These are phyloP conservation scores for Monoplex corrugatus DNA, from an alignment of 2,888 invertebrate genomes.

Conservation along the genomic window DNA sequence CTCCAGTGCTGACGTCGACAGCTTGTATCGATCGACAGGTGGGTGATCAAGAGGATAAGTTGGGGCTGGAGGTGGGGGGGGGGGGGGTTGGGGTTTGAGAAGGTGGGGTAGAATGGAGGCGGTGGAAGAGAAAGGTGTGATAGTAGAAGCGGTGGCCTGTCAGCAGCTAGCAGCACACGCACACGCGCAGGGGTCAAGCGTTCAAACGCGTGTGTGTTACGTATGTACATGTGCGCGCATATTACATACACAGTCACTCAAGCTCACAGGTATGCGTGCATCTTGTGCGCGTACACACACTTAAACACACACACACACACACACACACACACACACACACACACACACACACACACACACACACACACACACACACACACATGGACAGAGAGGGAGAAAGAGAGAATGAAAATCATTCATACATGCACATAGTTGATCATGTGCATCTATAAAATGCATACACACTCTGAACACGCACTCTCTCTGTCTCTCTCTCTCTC, in stretches of 20 bases:
- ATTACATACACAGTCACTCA: too few species aligned
- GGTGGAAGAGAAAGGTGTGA: background rate
- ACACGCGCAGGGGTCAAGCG: too few species aligned
- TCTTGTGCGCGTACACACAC: background rate
- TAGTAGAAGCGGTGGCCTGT: too few species aligned
- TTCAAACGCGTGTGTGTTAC: too few species aligned
- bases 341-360: background rate
- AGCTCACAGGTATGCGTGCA: too few species aligned
- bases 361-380: slow-evolving; percentile 8
- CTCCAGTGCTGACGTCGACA: too few species aligned
- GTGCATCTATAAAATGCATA: too few species aligned
- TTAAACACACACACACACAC: background rate
- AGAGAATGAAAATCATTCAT: too few species aligned
- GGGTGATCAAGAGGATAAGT: background rate
- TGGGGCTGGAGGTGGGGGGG: background rate
- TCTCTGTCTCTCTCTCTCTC: background rate
- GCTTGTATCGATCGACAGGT: too few species aligned
- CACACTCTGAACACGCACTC: background rate
- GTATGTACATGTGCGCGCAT: too few species aligned
- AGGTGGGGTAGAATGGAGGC: background rate
- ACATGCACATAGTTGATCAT: too few species aligned
- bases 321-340: background rate
- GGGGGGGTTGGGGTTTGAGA: background rate
- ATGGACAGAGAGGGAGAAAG: background rate
- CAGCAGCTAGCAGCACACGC: too few species aligned